A percentile compares a stretch with the other conserved stretches of the same genome.
phyloP scores from a whole-genome alignment of 2,113 vertebrate species.

The Canis aureus region DNA sequence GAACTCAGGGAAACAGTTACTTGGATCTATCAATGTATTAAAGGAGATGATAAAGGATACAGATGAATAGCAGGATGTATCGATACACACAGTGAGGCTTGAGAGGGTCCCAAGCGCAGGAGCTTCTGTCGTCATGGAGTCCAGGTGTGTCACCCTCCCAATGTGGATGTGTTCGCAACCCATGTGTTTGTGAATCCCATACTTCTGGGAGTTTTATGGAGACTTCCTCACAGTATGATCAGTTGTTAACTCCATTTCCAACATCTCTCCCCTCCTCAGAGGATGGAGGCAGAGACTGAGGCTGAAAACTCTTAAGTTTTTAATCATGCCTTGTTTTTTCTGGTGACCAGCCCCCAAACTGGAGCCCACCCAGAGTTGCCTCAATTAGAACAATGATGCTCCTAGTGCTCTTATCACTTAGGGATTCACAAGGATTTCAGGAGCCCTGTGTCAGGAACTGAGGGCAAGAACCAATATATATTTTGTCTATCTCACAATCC shows the following conservation, averaged over 20 bases:
- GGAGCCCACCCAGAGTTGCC: neutral
- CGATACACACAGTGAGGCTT: neutral
- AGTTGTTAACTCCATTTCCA: neutral
- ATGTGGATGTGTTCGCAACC: neutral
- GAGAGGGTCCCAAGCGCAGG: neutral
- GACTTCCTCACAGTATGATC: neutral
- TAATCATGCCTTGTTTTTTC: neutral
- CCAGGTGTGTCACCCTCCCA: neutral
- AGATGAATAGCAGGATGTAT: neutral
- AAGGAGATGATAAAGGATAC: neutral
- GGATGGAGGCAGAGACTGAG: neutral
- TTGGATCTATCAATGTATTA: neutral
- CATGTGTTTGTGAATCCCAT: neutral
- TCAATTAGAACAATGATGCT: neutral
- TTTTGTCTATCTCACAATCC: neutral
- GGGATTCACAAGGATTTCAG: neutral
- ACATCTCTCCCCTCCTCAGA: neutral
- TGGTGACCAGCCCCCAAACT: neutral
- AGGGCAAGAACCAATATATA: neutral
- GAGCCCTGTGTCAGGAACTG: neutral
- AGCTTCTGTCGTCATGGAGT: neutral
- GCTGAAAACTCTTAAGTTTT: neutral
- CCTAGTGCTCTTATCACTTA: neutral
- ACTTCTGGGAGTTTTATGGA: neutral
- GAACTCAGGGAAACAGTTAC: neutral